Evolutionary conservation across 1,140 invertebrate genomes (phyloP).

Genomic region (Temnothorax curvispinosus): DNA sequence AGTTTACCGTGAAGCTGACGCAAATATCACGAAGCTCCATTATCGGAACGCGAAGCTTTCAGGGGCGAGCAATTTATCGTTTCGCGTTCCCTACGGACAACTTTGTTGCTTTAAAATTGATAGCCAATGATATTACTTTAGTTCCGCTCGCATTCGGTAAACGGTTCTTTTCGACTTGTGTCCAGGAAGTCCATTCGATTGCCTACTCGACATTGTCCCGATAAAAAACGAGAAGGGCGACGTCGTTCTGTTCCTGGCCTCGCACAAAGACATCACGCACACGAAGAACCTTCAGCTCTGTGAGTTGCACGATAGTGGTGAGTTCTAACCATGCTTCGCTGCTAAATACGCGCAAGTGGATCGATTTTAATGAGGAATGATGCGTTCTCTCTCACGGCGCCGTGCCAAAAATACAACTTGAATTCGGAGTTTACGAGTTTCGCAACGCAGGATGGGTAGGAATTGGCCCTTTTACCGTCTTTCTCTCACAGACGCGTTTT

Average conservation of each 20-base stretch:
- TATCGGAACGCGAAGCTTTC: not conserved
- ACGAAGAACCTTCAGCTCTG: slow-evolving; percentile 93
- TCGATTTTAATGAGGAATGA: slow-evolving; percentile 63
- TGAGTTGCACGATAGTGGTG: slow-evolving; percentile 93
- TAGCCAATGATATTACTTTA: not conserved
- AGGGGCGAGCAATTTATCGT: not conserved
- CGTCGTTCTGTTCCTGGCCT: slow-evolving; percentile 97
- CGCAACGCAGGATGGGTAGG: slow-evolving; percentile 36
- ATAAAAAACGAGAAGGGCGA: slow-evolving; percentile 99
- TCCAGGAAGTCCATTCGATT: slow-evolving; percentile 96
- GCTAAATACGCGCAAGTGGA: slow-evolving; percentile 63
- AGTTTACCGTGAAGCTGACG: not conserved
- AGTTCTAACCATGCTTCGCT: slow-evolving; percentile 85
- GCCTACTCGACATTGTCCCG: slow-evolving; percentile 98
- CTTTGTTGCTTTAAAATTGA: not conserved
- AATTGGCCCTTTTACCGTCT: slow-evolving; percentile 37
- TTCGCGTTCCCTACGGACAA: not conserved
- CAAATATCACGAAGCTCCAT: slow-evolving; percentile 22
- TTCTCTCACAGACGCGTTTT: slow-evolving; percentile 14
- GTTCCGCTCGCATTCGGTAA: not conserved
- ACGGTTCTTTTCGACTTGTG: slow-evolving; percentile 45
- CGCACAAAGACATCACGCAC: slow-evolving; percentile 98
- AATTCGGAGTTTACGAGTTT: slow-evolving; percentile 24
- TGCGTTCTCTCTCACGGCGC: slow-evolving; percentile 24
- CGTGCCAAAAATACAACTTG: slow-evolving; percentile 32